These are phyloP conservation scores for Mycetomoellerius zeteki DNA, from an alignment of 1,140 invertebrate species.

Conservation along the genomic window DNA sequence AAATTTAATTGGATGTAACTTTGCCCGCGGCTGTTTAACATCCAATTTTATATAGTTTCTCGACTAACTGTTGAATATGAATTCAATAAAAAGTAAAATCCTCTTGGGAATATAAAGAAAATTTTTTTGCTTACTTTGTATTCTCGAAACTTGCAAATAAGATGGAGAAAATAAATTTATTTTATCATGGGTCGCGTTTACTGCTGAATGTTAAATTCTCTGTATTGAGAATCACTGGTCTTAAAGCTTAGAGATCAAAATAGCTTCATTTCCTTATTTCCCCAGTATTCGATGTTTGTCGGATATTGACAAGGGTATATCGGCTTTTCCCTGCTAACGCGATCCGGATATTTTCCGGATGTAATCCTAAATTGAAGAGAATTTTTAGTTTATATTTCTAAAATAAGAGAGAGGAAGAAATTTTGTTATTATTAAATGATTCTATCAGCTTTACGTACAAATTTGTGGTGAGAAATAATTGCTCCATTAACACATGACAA, in stretches of 20 bases:
- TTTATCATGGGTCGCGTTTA: not conserved
- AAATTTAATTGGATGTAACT: constrained; percentile 20
- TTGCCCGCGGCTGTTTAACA: constrained; percentile 4
- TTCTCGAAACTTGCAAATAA: not conserved
- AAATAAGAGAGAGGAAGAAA: not conserved
- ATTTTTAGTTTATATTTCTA: constrained; percentile 4
- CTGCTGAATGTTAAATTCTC: not conserved
- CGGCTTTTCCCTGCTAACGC: not conserved
- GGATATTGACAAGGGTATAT: constrained; percentile 4
- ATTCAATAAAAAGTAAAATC: not conserved
- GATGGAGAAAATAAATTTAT: not conserved
- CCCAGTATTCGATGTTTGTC: constrained; percentile 1
- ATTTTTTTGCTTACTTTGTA: not conserved
- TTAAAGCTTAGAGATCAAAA: constrained; percentile 32
- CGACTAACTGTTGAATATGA: not conserved
- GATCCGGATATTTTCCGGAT: constrained; percentile 26
- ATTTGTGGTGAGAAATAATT: not conserved
- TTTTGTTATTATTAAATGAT: not conserved
- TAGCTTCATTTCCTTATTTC: constrained; percentile 5
- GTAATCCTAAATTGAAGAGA: not conserved
- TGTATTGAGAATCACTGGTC: constrained; percentile 13
- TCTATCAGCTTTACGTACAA: constrained; percentile 23
- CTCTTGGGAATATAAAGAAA: not conserved
- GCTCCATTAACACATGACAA: constrained; percentile 19
- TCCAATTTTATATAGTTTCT: not conserved